Evolutionary conservation across 2,113 vertebrate species (phyloP).

Genomic region (Pelvicachromis taeniatus): DNA sequence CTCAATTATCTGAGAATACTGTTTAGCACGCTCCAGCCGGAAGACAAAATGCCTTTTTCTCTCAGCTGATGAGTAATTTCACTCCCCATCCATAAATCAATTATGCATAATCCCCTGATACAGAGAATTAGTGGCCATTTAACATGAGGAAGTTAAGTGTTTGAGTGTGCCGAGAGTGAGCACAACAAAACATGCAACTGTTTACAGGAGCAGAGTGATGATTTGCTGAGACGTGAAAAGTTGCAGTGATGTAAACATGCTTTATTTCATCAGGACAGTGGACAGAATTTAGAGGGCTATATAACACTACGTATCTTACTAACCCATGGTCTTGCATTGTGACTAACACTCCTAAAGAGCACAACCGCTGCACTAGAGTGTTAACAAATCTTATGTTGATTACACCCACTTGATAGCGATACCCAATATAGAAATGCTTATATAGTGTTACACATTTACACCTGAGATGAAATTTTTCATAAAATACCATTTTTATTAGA

Average conservation of each 20-base stretch:
- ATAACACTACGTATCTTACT: background rate
- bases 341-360: background rate
- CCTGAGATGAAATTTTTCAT: background rate
- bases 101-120: slow-evolving; percentile 73
- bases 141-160: slow-evolving; percentile 50
- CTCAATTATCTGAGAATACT: slow-evolving; percentile 34
- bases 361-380: background rate
- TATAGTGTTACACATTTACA: slow-evolving; percentile 2
- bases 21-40: slow-evolving; percentile 23
- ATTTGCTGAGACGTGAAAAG: background rate
- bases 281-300: background rate
- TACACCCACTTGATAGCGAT: background rate
- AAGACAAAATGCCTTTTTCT: slow-evolving; percentile 44
- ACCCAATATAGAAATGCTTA: background rate
- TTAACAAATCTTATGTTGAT: background rate
- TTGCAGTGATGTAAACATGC: slow-evolving; percentile 3
- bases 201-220: slow-evolving; percentile 7
- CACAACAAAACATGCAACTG: slow-evolving; percentile 1
- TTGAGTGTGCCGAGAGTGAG: slow-evolving; percentile 12
- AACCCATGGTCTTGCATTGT: background rate
- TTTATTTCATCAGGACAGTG: background rate
- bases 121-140: slow-evolving; percentile 66
- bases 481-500: background rate
- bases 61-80: slow-evolving; percentile 64
- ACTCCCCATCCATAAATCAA: slow-evolving; percentile 75